Evolutionary conservation across 2,797 vertebrate genomes (phyloP), one percentile per base, ranked within the genome.

Genomic region (Halcyon leucocephala): DNA sequence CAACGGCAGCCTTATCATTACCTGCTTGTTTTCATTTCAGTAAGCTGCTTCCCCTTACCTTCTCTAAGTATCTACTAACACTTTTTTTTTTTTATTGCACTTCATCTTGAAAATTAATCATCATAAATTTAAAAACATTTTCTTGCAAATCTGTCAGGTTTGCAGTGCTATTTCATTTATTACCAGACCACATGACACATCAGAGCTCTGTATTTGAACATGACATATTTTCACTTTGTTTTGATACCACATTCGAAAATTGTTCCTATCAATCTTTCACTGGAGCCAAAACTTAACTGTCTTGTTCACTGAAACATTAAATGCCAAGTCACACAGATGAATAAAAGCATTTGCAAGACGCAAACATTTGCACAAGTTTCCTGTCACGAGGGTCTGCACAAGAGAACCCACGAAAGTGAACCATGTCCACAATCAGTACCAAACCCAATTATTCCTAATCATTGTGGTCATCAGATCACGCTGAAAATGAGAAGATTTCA

Each of bases 31-130:
- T 82, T 95, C 82, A 67, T 90, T 91, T 84, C 41, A 71, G 73
- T 54, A 96, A 93, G 89, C 79, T 91, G 86, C 91, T 78, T 93
- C 88, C 71, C 85, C 74, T 97, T 84, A 85, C 94, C 90, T 82
- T 92, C 87, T 97, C 77, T 96, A 98, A 97, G 88, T 88, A 97
- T 95, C 90, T 97, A 67, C 92, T 71, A 95, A 97, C 93, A 77
- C n/a, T 93, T 96, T 97, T 96, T 96, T 96, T 96, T 96, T 74
- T 95, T 97, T 90, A 96, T 94, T 69, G 88, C 90, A 95, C 61
- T 96, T 97, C 95, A 98, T 98, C 97, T 98, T 95, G 94, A 97
- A 98, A 98, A 97, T 97, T 97, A 97, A 98, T 98, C 96, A 96
- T 97, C 81, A 96, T 96, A 97, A 98, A 97, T 97, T 97, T 97